Conservation (phyloP, 2,797 vertebrate genomes). For the Loriculus beryllinus region DNA sequence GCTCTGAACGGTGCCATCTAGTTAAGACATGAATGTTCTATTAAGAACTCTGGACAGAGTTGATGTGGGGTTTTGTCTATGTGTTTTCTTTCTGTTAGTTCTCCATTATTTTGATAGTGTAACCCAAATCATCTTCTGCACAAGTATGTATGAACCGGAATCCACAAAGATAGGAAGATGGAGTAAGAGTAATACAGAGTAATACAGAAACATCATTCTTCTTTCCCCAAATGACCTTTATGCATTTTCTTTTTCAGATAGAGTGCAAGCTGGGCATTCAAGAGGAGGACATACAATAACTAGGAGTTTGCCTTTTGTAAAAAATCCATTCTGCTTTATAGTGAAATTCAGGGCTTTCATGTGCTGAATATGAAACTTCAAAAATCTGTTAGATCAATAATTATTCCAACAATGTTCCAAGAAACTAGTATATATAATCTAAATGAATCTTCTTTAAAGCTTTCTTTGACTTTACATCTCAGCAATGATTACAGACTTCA, state of each 20-base stretch:
- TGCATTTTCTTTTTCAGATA: not conserved
- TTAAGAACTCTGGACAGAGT: not conserved
- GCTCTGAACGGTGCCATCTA: not conserved
- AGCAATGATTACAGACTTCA: not conserved
- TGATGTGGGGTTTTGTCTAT: not conserved
- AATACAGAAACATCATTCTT: not conserved
- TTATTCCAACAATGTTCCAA: not conserved
- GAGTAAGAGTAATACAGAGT: not conserved
- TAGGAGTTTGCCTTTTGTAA: not conserved
- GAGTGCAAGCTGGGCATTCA: not conserved
- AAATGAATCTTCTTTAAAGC: not conserved
- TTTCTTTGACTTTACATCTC: not conserved
- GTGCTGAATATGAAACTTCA: rapidly evolving
- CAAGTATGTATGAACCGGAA: rapidly evolving
- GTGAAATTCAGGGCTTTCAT: not conserved
- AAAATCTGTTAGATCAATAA: not conserved
- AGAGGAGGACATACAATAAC: not conserved
- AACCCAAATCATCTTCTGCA: not conserved
- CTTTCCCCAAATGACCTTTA: not conserved
- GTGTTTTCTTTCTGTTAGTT: not conserved
- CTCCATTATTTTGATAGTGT: not conserved
- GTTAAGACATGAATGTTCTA: not conserved
- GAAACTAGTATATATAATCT: not conserved
- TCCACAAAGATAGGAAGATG: not conserved
- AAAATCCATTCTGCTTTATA: not conserved